Evolutionary conservation across 2,888 invertebrate genomes (phyloP).

Genomic region (Caenorhabditis macrosperma): DNA sequence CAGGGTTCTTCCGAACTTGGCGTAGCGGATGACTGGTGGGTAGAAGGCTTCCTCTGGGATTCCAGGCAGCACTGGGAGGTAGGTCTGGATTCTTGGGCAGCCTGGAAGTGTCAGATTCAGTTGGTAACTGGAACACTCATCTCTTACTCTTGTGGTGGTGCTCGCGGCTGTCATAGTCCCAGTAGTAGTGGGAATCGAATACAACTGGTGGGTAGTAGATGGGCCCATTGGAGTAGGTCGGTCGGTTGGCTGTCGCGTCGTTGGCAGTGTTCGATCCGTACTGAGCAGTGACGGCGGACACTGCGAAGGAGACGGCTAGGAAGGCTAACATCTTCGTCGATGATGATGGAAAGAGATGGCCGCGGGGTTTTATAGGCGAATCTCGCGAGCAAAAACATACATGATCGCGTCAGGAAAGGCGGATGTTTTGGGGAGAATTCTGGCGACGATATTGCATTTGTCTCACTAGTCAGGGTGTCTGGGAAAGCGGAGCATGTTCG

Average conservation of each 20-base stretch:
- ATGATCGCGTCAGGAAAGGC: conserved; percentile 10
- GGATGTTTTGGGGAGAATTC: conserved; percentile 11
- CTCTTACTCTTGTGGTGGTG: conserved; percentile 14
- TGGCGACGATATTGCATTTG: background rate
- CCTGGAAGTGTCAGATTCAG: conserved; percentile 5
- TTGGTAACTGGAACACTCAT: background rate
- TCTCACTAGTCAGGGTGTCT: background rate
- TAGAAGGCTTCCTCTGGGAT: conserved; percentile 42
- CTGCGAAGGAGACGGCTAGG: conserved; percentile 31
- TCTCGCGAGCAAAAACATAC: conserved; percentile 10
- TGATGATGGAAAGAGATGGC: conserved; percentile 1
- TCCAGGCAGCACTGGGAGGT: conserved; percentile 11
- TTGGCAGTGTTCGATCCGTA: conserved; percentile 17
- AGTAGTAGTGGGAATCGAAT: conserved; percentile 12
- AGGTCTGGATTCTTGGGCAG: conserved; percentile 33
- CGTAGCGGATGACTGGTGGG: conserved; percentile 51
- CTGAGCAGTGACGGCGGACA: conserved; percentile 22
- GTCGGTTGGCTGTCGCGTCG: background rate
- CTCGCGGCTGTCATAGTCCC: conserved; percentile 30
- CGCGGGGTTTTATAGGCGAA: conserved; percentile 18
- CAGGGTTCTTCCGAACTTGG: conserved; percentile 1
- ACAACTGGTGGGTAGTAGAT: conserved; percentile 30
- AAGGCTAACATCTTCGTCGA: conserved; percentile 36
- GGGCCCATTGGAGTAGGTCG: conserved; percentile 6
- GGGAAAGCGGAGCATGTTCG: background rate